Evolutionary conservation across 2,113 vertebrate genomes (phyloP).

Genomic region (Meles meles): DNA sequence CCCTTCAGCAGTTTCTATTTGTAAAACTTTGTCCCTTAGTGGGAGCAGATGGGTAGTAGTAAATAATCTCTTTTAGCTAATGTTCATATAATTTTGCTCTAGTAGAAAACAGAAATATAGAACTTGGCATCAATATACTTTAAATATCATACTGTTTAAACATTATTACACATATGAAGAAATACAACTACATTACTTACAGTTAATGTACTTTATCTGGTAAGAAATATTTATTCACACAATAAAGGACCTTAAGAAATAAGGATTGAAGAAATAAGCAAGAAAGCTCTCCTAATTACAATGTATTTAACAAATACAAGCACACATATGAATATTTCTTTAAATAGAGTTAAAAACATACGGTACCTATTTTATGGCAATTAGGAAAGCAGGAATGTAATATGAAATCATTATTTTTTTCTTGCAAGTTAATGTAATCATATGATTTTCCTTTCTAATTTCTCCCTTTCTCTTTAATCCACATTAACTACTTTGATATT

Average conservation of each 20-base stretch:
- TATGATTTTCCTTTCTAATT: background rate
- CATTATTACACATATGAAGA: background rate
- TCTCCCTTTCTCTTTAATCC: background rate
- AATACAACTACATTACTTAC: background rate
- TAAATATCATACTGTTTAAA: background rate
- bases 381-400: background rate
- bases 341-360: background rate
- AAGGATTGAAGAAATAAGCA: background rate
- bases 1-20: background rate
- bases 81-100: background rate
- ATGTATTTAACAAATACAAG: background rate
- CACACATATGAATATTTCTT: background rate
- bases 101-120: background rate
- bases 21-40: background rate
- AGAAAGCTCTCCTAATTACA: background rate
- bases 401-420: background rate
- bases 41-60: background rate
- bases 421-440: background rate
- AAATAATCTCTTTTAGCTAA: background rate
- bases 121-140: background rate
- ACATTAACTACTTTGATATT: background rate
- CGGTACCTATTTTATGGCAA: background rate
- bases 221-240: background rate
- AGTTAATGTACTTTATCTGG: background rate
- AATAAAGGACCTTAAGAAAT: background rate